phyloP scores from a whole-genome alignment of 2,113 vertebrate species.

The Scalopus aquaticus region DNA sequence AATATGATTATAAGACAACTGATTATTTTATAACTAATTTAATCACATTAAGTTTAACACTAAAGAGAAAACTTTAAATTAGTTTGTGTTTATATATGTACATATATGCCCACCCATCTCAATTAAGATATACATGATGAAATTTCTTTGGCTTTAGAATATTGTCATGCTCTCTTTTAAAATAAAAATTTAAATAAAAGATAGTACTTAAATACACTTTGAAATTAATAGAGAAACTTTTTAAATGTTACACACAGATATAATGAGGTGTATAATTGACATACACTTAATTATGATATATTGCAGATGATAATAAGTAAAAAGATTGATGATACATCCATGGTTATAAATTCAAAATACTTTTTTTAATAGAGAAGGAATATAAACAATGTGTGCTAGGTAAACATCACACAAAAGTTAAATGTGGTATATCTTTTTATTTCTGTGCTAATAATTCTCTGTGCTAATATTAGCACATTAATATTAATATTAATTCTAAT shows the following conservation, averaged over 20 bases:
- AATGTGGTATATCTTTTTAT: neutral
- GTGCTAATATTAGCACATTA: no score
- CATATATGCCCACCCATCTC: neutral
- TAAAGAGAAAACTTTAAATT: conserved; percentile 65
- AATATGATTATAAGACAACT: conserved; percentile 72
- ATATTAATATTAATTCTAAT: no score
- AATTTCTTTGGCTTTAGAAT: conserved; percentile 7
- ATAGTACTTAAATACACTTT: neutral
- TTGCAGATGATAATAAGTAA: conserved; percentile 9
- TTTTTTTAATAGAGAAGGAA: conserved; percentile 14
- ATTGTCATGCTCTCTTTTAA: neutral
- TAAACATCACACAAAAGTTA: neutral
- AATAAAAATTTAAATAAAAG: conserved; percentile 1
- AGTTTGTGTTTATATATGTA: conserved; percentile 47
- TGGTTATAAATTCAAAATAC: neutral
- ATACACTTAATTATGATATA: conserved; percentile 21
- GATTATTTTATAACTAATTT: conserved; percentile 79
- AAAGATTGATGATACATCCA: neutral
- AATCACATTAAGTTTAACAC: conserved; percentile 75
- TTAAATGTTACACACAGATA: neutral
- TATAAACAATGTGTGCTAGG: neutral
- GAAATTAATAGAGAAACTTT: conserved; percentile 16
- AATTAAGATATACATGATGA: neutral
- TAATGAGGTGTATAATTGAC: neutral
- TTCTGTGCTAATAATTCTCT: conserved; percentile 29